These are phyloP conservation scores for Phasia obesa DNA, from an alignment of 2,888 invertebrate species.

Conservation along the genomic window DNA sequence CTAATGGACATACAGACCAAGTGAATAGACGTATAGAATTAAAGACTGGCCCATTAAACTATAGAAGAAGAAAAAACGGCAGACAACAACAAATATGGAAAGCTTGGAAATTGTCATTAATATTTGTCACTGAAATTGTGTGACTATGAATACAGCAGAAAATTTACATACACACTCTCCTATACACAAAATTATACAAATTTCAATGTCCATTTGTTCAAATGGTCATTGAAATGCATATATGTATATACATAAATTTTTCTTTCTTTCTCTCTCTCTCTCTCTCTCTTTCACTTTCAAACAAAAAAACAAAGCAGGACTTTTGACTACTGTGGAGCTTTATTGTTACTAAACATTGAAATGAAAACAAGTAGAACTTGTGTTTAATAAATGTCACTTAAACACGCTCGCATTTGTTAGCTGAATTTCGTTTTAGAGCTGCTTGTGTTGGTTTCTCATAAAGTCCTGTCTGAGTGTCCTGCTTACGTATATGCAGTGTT, in stretches of 20 bases:
- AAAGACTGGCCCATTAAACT: slow-evolving; percentile 46
- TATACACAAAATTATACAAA: slow-evolving; percentile 2
- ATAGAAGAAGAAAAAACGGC: not conserved
- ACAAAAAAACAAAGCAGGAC: slow-evolving; percentile 45
- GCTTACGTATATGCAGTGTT: not conserved
- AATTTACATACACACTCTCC: slow-evolving; percentile 9
- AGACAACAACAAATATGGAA: slow-evolving; percentile 42
- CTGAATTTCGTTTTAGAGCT: slow-evolving; percentile 21
- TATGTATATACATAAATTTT: too few relatives aligned
- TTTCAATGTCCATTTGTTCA: slow-evolving; percentile 57
- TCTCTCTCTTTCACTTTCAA: not conserved
- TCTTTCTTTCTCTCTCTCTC: not conserved
- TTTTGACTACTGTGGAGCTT: slow-evolving; percentile 39
- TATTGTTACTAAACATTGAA: slow-evolving; percentile 55
- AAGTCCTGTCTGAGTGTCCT: slow-evolving; percentile 19
- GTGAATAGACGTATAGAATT: not conserved
- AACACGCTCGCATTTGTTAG: slow-evolving; percentile 59
- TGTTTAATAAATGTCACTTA: slow-evolving; percentile 63
- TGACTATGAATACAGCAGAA: slow-evolving; percentile 46
- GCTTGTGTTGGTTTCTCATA: not conserved
- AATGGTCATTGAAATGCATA: slow-evolving; percentile 42
- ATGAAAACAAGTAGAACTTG: slow-evolving; percentile 17
- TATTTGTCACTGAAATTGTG: slow-evolving; percentile 72
- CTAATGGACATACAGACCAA: slow-evolving; percentile 30
- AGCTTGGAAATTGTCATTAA: slow-evolving; percentile 74